A percentile compares a stretch with the other conserved stretches of the same genome.
Evolutionary conservation across 2,113 vertebrate species (phyloP).

Genomic region (Brachypteracias leptosomus): DNA sequence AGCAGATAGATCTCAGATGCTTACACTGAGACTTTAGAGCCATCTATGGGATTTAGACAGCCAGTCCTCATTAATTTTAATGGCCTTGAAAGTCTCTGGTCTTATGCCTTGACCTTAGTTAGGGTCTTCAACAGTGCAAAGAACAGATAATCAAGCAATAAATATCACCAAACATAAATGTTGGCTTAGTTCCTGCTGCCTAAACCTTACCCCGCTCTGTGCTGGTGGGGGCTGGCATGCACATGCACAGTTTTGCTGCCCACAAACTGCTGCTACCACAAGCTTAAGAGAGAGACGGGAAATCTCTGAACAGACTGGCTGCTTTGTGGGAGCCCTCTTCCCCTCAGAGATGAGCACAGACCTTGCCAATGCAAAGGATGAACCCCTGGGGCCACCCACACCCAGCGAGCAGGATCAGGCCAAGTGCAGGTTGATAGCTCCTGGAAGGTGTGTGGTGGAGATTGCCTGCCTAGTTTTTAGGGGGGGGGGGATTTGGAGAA

Average conservation of each 20-base stretch:
- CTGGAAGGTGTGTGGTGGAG: neutral
- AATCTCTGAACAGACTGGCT: neutral
- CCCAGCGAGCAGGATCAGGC: neutral
- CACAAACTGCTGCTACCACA: neutral
- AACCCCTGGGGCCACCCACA: neutral
- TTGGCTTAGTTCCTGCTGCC: neutral
- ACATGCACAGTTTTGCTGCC: neutral
- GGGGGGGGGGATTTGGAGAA: neutral
- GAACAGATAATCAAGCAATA: neutral
- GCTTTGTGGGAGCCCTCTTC: neutral
- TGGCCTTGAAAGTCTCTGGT: neutral
- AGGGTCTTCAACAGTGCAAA: neutral
- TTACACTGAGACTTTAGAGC: slow-evolving; percentile 55
- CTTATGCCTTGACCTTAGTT: neutral
- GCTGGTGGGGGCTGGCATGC: neutral
- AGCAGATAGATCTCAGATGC: slow-evolving; percentile 27
- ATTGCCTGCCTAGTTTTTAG: neutral
- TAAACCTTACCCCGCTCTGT: neutral
- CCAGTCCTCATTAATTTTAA: neutral
- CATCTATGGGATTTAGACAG: slow-evolving; percentile 42
- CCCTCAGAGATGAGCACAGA: neutral
- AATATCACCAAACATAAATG: neutral
- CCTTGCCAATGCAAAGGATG: neutral
- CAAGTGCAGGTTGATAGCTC: neutral
- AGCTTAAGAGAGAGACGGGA: neutral